Percentiles rank a stretch among this genome's conserved stretches.
Conservation (phyloP, 1,140 invertebrate species). For the Trypoxylus dichotomus region DNA sequence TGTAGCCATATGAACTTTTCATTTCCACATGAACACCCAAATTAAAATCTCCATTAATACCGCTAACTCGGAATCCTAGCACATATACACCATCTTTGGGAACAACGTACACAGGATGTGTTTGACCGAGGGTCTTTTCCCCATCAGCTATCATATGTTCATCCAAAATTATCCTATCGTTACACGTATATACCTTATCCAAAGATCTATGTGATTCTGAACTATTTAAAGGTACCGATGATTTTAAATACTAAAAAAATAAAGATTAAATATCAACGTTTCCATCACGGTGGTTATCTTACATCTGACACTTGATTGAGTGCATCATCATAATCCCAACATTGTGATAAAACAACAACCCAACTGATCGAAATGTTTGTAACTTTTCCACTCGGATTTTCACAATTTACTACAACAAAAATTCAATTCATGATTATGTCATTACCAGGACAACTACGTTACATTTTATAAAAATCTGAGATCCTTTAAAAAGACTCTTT, state of each 20-base stretch:
- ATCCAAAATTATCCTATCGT: slow-evolving; percentile 46
- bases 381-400: slow-evolving; percentile 38
- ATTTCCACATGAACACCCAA: slow-evolving; percentile 66
- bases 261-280: not conserved
- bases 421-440: slow-evolving; percentile 29
- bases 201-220: slow-evolving; percentile 22
- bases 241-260: slow-evolving; percentile 34
- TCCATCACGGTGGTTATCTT: slow-evolving; percentile 30
- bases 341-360: slow-evolving; percentile 46
- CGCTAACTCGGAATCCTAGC: slow-evolving; percentile 51
- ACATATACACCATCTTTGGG: slow-evolving; percentile 61
- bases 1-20: slow-evolving; percentile 67
- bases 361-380: slow-evolving; percentile 45
- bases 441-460: slow-evolving; percentile 33
- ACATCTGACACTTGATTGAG: slow-evolving; percentile 41
- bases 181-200: slow-evolving; percentile 41
- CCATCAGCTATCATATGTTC: slow-evolving; percentile 34
- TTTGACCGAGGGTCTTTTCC: slow-evolving; percentile 36
- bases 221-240: slow-evolving; percentile 29
- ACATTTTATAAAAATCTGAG: slow-evolving; percentile 53
- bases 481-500: slow-evolving; percentile 53
- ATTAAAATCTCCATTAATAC: slow-evolving; percentile 49
- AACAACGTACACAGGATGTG: slow-evolving; percentile 53
- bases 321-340: slow-evolving; percentile 46
- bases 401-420: slow-evolving; percentile 49